phyloP scores from a whole-genome alignment of 2,797 vertebrate genomes.

The Heliangelus exortis region DNA sequence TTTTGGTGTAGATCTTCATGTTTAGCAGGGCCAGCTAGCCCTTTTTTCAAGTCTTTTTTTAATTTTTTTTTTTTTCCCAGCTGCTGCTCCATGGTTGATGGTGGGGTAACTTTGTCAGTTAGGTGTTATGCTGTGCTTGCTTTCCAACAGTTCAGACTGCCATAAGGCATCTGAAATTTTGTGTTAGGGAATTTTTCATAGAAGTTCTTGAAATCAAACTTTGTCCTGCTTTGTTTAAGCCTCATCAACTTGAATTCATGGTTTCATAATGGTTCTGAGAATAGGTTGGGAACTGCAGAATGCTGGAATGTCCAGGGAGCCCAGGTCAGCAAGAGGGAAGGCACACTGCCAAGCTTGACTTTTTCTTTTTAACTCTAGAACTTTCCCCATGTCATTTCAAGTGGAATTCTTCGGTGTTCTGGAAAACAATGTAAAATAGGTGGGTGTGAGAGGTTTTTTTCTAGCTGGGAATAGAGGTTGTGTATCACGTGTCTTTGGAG shows the following conservation, averaged over 20 bases:
- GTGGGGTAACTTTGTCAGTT: background rate
- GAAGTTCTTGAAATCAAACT: background rate
- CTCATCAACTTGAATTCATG: background rate
- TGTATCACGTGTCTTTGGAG: background rate
- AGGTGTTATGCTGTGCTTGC: fast-evolving
- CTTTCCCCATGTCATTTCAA: fast-evolving
- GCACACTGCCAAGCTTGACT: background rate
- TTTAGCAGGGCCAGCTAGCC: background rate
- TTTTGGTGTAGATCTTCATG: background rate
- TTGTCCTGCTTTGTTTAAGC: background rate
- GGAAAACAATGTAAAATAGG: background rate
- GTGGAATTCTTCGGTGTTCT: background rate
- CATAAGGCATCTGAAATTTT: background rate
- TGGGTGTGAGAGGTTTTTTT: background rate
- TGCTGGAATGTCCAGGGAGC: background rate
- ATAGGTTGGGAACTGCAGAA: background rate
- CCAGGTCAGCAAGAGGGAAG: background rate
- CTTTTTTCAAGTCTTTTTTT: too few species aligned
- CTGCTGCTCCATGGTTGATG: background rate
- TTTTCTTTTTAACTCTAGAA: background rate
- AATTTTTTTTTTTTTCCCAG: too few species aligned
- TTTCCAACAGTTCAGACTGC: background rate
- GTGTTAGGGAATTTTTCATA: background rate
- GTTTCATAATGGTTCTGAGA: background rate
- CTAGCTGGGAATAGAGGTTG: background rate